Conservation (phyloP, 2,113 vertebrate species). For the Sinosuthora webbiana region DNA sequence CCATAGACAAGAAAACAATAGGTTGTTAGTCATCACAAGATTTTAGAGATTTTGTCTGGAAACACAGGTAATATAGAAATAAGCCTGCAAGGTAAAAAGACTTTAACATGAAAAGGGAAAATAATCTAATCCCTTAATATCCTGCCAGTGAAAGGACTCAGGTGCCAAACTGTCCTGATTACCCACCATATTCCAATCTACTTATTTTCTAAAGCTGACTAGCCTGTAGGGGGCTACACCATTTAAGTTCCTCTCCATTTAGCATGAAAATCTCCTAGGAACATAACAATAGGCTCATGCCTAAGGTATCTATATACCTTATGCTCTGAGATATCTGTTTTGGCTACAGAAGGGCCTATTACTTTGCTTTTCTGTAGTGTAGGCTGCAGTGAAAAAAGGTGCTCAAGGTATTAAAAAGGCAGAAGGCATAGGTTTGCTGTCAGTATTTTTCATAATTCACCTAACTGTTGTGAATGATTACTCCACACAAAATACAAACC, state of each 20-base stretch:
- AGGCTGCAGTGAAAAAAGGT: not conserved
- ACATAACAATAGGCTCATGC: not conserved
- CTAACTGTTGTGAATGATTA: not conserved
- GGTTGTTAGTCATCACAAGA: not conserved
- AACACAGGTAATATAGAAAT: not conserved
- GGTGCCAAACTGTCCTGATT: not conserved
- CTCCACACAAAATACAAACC: not conserved
- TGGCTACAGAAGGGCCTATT: not conserved
- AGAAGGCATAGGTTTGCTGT: not conserved
- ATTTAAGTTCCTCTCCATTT: not conserved
- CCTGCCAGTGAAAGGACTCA: not conserved
- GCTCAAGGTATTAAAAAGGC: not conserved
- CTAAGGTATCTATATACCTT: too few relatives aligned
- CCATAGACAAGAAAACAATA: not conserved
- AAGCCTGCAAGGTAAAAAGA: not conserved
- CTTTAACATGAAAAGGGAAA: not conserved
- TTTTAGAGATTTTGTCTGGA: not conserved
- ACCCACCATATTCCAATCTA: not conserved
- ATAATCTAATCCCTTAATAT: not conserved
- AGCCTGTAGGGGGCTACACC: not conserved
- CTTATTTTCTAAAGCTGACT: not conserved
- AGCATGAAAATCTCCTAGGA: not conserved
- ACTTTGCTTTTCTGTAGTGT: not conserved
- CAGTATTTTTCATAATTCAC: not conserved
- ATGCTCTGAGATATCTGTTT: not conserved